Base-by-base conservation (phyloP, 2,888 invertebrate species). In the Tuta absoluta region DNA sequence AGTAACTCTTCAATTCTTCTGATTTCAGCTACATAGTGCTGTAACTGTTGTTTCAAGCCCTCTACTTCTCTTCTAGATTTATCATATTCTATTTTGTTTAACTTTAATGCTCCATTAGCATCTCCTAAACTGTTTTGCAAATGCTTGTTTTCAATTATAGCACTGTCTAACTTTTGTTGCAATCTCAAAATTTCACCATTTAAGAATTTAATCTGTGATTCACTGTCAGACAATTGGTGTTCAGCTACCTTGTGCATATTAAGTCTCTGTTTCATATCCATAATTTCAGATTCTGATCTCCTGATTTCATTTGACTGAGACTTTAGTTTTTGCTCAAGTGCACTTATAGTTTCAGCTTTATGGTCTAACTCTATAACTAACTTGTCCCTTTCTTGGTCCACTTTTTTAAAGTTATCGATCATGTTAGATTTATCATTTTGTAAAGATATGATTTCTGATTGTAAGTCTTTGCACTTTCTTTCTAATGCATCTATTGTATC, bases 11-110 rank as follows among this genome's bases (percentile, higher is more conserved):
- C 96, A 67, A 95, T 95, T 73, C 95, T 92, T 76, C 95, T 94
- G 17, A 97, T 95, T 91, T 96, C 96, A 72, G 94, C 93, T 5
- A 96, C 96, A 86, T 97, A 97, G 75, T 96, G 95, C 76, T 96
- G 96, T 67, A 96, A 84, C 78, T 96, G 96, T 68, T 94, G 93
- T 79, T 95, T 96, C 68, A 96, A 86, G 72, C 94, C 93, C 64
- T 94, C 95, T 23, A 95, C 94, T 88, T 96, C 95, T 76, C 93
- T 92, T 71, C 93, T 93, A 19, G 95, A 93, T 64, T 93, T 93
- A 63, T 95, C 95, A 71, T 95, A 89, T 79, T 95, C 95, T 71
- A 93, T 93, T 70, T 93, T 94, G 17, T 93, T 89, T 28, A 93
- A 86, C 72, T 93, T 92, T 64, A 93, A 85, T 77, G 94, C 94